Percentiles rank a stretch among this genome's conserved stretches.
These are phyloP conservation scores for Drosophila birchii DNA, from an alignment of 2,888 invertebrate species.

Conservation along the genomic window DNA sequence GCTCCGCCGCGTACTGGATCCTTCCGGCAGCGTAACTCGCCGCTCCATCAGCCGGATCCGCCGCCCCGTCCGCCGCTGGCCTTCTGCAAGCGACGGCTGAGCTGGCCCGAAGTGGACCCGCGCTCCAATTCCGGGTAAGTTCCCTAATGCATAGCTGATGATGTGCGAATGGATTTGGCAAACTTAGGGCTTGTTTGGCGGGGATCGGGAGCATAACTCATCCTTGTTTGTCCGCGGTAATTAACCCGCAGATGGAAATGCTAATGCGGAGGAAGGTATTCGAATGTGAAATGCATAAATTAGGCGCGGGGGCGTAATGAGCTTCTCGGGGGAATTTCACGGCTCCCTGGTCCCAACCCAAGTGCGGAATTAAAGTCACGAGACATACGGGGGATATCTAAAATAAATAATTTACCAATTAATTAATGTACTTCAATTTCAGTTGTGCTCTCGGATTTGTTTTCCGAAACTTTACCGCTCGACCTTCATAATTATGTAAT, in stretches of 20 bases:
- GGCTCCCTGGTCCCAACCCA: not conserved
- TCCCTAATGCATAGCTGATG: slow-evolving; percentile 65
- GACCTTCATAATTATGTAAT: slow-evolving; percentile 80
- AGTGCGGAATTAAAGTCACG: slow-evolving; percentile 13
- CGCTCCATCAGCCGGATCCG: slow-evolving; percentile 83
- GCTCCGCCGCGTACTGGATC: slow-evolving; percentile 87
- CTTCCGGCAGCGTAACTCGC: slow-evolving; percentile 85
- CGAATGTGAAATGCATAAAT: slow-evolving; percentile 64
- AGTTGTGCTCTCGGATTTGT: slow-evolving; percentile 56
- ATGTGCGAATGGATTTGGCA: slow-evolving; percentile 64
- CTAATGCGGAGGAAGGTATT: slow-evolving; percentile 38
- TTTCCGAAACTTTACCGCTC: slow-evolving; percentile 48
- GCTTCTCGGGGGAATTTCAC: slow-evolving; percentile 11
- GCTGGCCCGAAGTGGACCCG: slow-evolving; percentile 94
- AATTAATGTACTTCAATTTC: slow-evolving; percentile 78
- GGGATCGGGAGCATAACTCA: not conserved
- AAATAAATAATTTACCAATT: slow-evolving; percentile 75
- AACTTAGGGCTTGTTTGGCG: slow-evolving; percentile 37
- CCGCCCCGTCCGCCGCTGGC: slow-evolving; percentile 89
- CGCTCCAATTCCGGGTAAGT: slow-evolving; percentile 93
- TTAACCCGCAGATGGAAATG: slow-evolving; percentile 52
- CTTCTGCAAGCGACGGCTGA: slow-evolving; percentile 91
- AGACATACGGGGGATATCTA: slow-evolving; percentile 9
- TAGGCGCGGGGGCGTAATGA: slow-evolving; percentile 43
- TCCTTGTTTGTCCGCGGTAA: slow-evolving; percentile 50